These are phyloP conservation scores for Ctena decussata DNA, from an alignment of 2,888 invertebrate species.

Conservation along the genomic window DNA sequence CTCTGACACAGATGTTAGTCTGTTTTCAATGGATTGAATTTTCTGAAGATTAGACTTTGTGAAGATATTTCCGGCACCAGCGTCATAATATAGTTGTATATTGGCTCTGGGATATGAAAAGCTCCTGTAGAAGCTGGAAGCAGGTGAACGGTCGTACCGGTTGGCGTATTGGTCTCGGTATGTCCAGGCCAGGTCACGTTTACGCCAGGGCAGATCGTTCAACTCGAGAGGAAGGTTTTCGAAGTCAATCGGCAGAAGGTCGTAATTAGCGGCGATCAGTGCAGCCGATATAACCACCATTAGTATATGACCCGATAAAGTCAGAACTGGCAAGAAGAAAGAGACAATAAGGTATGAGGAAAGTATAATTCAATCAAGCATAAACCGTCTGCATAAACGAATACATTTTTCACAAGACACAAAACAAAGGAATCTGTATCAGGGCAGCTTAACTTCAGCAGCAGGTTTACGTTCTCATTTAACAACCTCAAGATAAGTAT, in stretches of 20 bases:
- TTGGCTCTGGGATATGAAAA: slow-evolving; percentile 44
- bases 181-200: slow-evolving; percentile 72
- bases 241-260: slow-evolving; percentile 76
- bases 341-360: too few relatives aligned
- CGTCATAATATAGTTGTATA: slow-evolving; percentile 70
- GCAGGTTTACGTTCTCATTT: too few relatives aligned
- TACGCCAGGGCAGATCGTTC: slow-evolving; percentile 69
- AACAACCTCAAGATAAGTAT: too few relatives aligned
- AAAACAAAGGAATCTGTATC: too few relatives aligned
- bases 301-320: slow-evolving; percentile 60
- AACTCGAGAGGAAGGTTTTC: slow-evolving; percentile 76
- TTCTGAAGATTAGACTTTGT: slow-evolving; percentile 66
- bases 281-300: slow-evolving; percentile 61
- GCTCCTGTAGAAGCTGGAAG: slow-evolving; percentile 24
- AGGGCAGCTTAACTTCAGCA: too few relatives aligned
- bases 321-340: slow-evolving; percentile 65
- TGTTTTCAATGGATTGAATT: slow-evolving; percentile 72
- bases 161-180: slow-evolving; percentile 46
- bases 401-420: too few relatives aligned
- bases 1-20: slow-evolving; percentile 42
- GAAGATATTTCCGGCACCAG: slow-evolving; percentile 74
- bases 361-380: too few relatives aligned
- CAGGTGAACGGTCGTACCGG: slow-evolving; percentile 42
- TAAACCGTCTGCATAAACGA: too few relatives aligned
- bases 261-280: slow-evolving; percentile 68